Percentiles rank a stretch among this genome's conserved stretches.
Conservation (phyloP, 2,888 invertebrate species). For the Agriotes lineatus region DNA sequence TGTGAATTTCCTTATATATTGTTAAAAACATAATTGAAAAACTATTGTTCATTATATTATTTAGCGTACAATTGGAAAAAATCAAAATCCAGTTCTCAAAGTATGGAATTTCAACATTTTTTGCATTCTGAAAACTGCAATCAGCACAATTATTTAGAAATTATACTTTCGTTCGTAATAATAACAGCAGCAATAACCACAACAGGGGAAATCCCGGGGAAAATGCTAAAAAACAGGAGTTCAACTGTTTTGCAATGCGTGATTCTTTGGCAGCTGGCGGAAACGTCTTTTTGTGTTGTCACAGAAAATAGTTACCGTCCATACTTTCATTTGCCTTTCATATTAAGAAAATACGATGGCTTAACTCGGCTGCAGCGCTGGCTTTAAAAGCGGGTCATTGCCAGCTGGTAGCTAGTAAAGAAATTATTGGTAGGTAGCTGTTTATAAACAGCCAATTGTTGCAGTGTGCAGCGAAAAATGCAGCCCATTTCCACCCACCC, state of each 20-base stretch:
- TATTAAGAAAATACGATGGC: slow-evolving; percentile 27
- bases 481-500: slow-evolving; percentile 13
- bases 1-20: too few relatives aligned
- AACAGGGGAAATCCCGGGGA: too few relatives aligned
- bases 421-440: slow-evolving; percentile 32
- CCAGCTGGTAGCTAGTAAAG: slow-evolving; percentile 42
- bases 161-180: too few relatives aligned
- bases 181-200: too few relatives aligned
- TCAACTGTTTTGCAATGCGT: neutral
- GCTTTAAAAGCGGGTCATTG: slow-evolving; percentile 54
- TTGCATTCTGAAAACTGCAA: too few relatives aligned
- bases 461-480: slow-evolving; percentile 5
- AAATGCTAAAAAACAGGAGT: too few relatives aligned
- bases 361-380: slow-evolving; percentile 19
- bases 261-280: neutral
- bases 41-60: too few relatives aligned
- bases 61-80: too few relatives aligned
- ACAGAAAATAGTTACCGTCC: slow-evolving; percentile 28
- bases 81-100: too few relatives aligned
- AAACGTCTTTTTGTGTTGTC: neutral
- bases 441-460: slow-evolving; percentile 32
- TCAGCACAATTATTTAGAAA: too few relatives aligned
- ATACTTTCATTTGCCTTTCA: slow-evolving; percentile 47
- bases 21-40: too few relatives aligned
- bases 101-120: too few relatives aligned